Evolutionary conservation across 2,113 vertebrate species (phyloP).

Genomic region (Neolamprologus kungweensis): DNA sequence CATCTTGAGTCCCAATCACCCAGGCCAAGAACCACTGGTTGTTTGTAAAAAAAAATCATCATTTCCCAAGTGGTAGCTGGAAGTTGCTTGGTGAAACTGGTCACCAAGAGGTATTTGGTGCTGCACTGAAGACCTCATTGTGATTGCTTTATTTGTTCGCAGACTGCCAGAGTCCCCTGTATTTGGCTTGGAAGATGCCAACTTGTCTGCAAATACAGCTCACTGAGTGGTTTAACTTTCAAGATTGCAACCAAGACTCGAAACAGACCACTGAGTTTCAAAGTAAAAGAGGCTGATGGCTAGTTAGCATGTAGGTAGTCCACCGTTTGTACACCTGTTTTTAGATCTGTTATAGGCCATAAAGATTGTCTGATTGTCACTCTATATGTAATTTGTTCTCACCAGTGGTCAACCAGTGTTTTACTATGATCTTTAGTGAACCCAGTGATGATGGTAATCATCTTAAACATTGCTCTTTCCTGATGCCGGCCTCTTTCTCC

Average conservation of each 20-base stretch:
- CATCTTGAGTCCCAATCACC: background rate
- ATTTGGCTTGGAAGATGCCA: background rate
- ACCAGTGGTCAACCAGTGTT: background rate
- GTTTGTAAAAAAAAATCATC: background rate
- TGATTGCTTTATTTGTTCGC: background rate
- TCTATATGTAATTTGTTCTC: background rate
- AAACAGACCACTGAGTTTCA: background rate
- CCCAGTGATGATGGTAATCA: background rate
- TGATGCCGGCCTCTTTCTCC: background rate
- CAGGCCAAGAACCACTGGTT: background rate
- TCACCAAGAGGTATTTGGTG: background rate
- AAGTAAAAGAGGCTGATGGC: background rate
- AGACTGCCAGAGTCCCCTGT: background rate
- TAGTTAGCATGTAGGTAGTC: background rate
- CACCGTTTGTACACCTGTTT: background rate
- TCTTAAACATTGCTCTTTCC: background rate
- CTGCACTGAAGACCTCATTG: background rate
- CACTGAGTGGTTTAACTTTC: background rate
- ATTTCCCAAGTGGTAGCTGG: background rate
- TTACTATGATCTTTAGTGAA: background rate
- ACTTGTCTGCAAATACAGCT: background rate
- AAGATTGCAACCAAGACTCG: background rate
- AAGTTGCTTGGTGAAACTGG: background rate
- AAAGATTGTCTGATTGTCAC: background rate
- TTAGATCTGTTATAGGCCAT: background rate